Conservation (phyloP, 2,888 invertebrate genomes). For the Drosophila fulvimacula region DNA sequence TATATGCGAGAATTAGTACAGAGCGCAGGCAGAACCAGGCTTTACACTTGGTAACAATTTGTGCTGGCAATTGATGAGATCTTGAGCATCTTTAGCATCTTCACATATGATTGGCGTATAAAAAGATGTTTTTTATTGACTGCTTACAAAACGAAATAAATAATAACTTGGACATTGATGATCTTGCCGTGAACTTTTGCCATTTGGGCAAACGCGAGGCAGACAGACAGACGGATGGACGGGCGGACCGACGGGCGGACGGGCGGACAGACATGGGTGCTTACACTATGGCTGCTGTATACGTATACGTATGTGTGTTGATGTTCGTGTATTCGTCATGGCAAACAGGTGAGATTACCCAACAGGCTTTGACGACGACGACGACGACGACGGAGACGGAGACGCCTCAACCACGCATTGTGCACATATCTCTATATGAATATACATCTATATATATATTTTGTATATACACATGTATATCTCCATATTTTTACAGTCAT, state of each 20-base stretch:
- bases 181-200: constrained; percentile 74
- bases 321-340: constrained; percentile 56
- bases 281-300: constrained; percentile 2
- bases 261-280: background rate
- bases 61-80: constrained; percentile 13
- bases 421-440: constrained; percentile 20
- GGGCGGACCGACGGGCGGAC: background rate
- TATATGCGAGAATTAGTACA: background rate
- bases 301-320: constrained; percentile 12
- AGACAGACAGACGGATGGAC: background rate
- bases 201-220: constrained; percentile 51
- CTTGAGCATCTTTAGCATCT: constrained; percentile 18
- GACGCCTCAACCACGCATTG: constrained; percentile 47
- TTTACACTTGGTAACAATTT: constrained; percentile 1
- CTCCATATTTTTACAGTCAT: constrained; percentile 7
- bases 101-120: constrained; percentile 4
- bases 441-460: background rate
- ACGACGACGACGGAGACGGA: constrained; percentile 21
- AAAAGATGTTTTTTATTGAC: constrained; percentile 47
- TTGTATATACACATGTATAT: background rate
- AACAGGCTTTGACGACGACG: constrained; percentile 55
- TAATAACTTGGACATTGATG: constrained; percentile 73
- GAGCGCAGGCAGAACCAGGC: too few species aligned
- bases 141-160: constrained; percentile 53
- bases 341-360: constrained; percentile 68